These are phyloP conservation scores for Solenodon paradoxus DNA, from an alignment of 2,113 vertebrate species.

Conservation along the genomic window DNA sequence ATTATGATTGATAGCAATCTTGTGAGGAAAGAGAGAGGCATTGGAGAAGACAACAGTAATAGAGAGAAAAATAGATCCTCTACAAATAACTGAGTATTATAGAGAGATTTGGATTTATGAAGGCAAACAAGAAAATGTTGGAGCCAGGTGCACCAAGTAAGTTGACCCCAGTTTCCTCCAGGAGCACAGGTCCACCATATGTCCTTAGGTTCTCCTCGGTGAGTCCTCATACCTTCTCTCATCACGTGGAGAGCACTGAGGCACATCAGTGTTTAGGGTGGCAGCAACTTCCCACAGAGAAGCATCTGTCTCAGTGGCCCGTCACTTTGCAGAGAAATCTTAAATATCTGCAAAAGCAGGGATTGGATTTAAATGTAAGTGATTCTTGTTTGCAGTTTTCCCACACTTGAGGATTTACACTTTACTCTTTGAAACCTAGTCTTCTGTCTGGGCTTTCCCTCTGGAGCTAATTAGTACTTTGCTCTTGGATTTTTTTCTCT, in stretches of 20 bases:
- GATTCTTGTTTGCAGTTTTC: not conserved
- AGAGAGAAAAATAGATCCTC: not conserved
- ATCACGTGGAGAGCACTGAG: not conserved
- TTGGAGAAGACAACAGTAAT: not conserved
- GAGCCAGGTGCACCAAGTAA: not conserved
- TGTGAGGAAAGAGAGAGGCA: not conserved
- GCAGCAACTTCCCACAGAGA: not conserved
- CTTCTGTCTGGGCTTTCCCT: not conserved
- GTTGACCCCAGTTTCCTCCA: not conserved
- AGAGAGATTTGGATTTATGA: not conserved
- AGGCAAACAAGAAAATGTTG: not conserved
- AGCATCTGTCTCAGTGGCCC: not conserved
- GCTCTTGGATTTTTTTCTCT: not conserved
- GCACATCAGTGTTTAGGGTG: not conserved
- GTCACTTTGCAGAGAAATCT: not conserved
- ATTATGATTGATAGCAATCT: not conserved
- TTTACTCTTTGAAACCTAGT: not conserved
- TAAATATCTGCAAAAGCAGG: not conserved
- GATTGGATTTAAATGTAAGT: not conserved
- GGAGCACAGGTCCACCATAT: accelerated
- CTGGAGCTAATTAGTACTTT: not conserved
- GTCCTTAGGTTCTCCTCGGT: not conserved
- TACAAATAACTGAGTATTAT: not conserved
- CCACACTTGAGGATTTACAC: not conserved
- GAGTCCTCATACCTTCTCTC: not conserved